These are phyloP conservation scores for Athripsodes cinereus DNA, from an alignment of 2,888 invertebrate species.

Conservation along the genomic window DNA sequence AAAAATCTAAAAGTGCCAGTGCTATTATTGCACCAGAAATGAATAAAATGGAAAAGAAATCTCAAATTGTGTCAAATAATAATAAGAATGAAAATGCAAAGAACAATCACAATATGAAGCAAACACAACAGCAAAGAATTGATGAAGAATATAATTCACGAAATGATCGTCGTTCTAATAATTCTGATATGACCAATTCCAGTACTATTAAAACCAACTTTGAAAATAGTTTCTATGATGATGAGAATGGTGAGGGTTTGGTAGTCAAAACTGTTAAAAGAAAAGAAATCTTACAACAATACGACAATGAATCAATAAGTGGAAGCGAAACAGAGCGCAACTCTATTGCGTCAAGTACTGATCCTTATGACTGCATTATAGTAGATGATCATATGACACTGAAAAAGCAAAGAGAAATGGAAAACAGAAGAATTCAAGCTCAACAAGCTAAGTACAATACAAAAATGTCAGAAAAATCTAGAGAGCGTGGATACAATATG, in stretches of 20 bases:
- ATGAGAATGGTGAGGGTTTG: conserved; percentile 58
- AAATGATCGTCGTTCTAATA: conserved; percentile 41
- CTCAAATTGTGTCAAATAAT: conserved; percentile 4
- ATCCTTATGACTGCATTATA: conserved; percentile 75
- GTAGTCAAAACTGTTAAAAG: conserved; percentile 68
- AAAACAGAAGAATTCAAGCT: conserved; percentile 40
- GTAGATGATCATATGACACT: conserved; percentile 69
- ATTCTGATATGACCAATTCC: conserved; percentile 46
- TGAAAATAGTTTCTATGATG: conserved; percentile 62
- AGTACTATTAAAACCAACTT: conserved; percentile 51
- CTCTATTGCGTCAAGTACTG: conserved; percentile 63
- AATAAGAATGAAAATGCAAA: conserved; percentile 35
- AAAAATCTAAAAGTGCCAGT: conserved; percentile 46
- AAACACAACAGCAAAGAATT: conserved; percentile 33
- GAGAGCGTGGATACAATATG: conserved; percentile 17
- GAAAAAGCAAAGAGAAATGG: conserved; percentile 48
- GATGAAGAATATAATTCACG: conserved; percentile 38
- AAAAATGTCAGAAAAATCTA: conserved; percentile 20
- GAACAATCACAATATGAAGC: conserved; percentile 45
- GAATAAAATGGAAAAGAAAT: conserved; percentile 36
- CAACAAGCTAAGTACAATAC: conserved; percentile 31
- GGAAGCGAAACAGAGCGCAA: conserved; percentile 58
- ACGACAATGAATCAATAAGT: conserved; percentile 48
- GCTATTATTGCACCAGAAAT: conserved; percentile 46
- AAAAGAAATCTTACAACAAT: conserved; percentile 66